These are phyloP conservation scores for Monochamus saltuarius DNA, from an alignment of 1,140 invertebrate species.

Conservation along the genomic window DNA sequence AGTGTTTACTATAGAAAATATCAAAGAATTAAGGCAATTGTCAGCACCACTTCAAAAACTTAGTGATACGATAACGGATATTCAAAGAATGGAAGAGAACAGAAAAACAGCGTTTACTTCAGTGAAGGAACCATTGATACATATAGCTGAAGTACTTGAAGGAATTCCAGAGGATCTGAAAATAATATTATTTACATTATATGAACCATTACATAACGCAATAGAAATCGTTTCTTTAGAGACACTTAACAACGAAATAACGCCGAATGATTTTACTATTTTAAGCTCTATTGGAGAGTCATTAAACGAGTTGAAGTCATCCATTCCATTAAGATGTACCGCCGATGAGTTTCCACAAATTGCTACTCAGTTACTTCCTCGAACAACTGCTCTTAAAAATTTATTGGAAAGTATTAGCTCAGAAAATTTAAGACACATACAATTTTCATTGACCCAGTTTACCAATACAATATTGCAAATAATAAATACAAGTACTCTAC, in stretches of 20 bases:
- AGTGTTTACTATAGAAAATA: constrained; percentile 32
- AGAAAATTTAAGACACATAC: constrained; percentile 23
- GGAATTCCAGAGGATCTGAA: constrained; percentile 30
- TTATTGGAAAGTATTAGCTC: constrained; percentile 19
- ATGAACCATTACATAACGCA: constrained; percentile 38
- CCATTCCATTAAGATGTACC: constrained; percentile 3
- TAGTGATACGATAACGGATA: constrained; percentile 27
- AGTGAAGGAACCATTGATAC: constrained; percentile 30
- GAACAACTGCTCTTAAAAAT: background rate
- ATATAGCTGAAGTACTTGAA: constrained; percentile 33
- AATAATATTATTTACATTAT: constrained; percentile 26
- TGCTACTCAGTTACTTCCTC: background rate
- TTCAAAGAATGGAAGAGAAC: constrained; percentile 34
- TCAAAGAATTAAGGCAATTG: constrained; percentile 36
- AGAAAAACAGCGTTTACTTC: constrained; percentile 33
- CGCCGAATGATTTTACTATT: constrained; percentile 21
- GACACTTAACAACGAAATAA: constrained; percentile 39
- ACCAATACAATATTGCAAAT: constrained; percentile 21
- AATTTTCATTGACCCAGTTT: constrained; percentile 24
- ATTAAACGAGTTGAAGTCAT: constrained; percentile 1
- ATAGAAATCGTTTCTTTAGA: constrained; percentile 46
- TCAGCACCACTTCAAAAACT: constrained; percentile 35
- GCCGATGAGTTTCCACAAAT: constrained; percentile 5
- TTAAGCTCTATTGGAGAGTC: constrained; percentile 22
- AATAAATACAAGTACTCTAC: no score